Conservation (phyloP, 2,888 invertebrate species). For the Drosophila kokeensis region DNA sequence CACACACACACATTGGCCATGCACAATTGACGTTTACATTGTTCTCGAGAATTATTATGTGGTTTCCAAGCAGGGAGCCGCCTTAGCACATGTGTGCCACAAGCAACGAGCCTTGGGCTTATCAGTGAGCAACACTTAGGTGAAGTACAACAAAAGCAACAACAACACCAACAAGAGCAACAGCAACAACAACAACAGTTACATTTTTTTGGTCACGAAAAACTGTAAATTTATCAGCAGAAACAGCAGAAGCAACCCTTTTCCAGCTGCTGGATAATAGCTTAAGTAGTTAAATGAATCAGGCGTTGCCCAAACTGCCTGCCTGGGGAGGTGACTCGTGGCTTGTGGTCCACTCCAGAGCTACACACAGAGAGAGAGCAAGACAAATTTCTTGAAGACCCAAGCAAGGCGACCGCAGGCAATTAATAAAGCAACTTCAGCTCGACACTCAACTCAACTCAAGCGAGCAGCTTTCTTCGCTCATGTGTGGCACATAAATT, state of each 20-base stretch:
- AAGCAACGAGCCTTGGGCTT: slow-evolving; percentile 47
- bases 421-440: slow-evolving; percentile 67
- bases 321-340: slow-evolving; percentile 35
- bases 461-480: slow-evolving; percentile 19
- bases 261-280: slow-evolving; percentile 34
- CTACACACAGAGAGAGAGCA: slow-evolving; percentile 26
- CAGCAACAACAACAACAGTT: slow-evolving; percentile 2
- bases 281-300: slow-evolving; percentile 76
- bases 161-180: slow-evolving; percentile 18
- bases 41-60: slow-evolving; percentile 83
- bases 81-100: slow-evolving; percentile 45
- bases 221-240: slow-evolving; percentile 67
- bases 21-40: slow-evolving; percentile 78
- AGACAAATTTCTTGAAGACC: slow-evolving; percentile 64
- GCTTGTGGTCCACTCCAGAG: slow-evolving; percentile 53
- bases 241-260: slow-evolving; percentile 49
- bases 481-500: slow-evolving; percentile 81
- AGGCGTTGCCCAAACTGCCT: slow-evolving; percentile 4
- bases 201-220: slow-evolving; percentile 49
- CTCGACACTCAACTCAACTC: slow-evolving; percentile 7
- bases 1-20: slow-evolving; percentile 58
- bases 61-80: slow-evolving; percentile 77
- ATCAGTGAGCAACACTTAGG: slow-evolving; percentile 69
- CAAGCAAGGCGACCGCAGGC: slow-evolving; percentile 51
- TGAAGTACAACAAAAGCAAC: slow-evolving; percentile 46